Evolutionary conservation across 2,113 vertebrate genomes (phyloP).

Genomic region (Dipodomys stephensi): DNA sequence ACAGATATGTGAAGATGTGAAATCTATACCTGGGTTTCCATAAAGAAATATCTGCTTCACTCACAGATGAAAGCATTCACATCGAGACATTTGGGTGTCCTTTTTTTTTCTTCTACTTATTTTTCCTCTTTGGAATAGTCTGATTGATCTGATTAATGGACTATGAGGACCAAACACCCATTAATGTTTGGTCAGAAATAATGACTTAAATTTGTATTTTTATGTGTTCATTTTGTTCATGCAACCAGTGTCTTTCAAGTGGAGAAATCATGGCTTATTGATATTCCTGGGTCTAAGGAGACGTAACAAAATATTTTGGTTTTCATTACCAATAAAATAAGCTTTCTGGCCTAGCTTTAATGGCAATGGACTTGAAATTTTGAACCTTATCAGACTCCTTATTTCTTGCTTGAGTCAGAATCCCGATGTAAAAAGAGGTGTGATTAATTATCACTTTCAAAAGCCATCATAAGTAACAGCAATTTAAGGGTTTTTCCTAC

Average conservation of each 20-base stretch:
- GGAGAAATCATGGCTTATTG: background rate
- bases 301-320: background rate
- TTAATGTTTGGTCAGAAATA: background rate
- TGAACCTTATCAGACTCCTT: background rate
- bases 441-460: constrained; percentile 65
- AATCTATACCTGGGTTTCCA: background rate
- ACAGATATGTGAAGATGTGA: background rate
- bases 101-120: background rate
- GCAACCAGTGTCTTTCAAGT: background rate
- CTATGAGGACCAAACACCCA: background rate
- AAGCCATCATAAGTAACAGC: background rate
- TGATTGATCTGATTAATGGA: background rate
- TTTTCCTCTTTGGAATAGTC: background rate
- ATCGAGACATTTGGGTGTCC: background rate
- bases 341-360: background rate
- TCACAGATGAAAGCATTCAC: background rate
- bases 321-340: background rate
- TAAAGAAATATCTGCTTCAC: background rate
- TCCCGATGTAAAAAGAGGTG: constrained; percentile 35
- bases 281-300: background rate
- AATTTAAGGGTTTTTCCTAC: background rate
- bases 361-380: constrained; percentile 37
- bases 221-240: background rate
- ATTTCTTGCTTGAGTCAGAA: constrained; percentile 43
- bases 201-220: background rate